Percentiles rank a stretch among this genome's conserved stretches.
Evolutionary conservation across 2,113 vertebrate species (phyloP).

Genomic region (Plecotus auritus): DNA sequence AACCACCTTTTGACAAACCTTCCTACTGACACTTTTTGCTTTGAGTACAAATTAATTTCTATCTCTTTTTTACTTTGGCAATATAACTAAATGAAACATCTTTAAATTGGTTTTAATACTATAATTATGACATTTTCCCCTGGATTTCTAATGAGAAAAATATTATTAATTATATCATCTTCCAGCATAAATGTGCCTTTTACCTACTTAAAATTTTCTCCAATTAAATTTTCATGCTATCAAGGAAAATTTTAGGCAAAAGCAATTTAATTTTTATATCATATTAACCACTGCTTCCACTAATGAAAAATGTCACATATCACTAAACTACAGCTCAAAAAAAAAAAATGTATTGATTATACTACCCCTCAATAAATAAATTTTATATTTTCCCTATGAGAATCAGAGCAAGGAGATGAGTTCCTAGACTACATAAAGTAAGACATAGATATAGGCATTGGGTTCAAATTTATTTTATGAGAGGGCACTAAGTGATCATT

Average conservation of each 20-base stretch:
- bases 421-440: background rate
- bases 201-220: background rate
- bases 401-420: background rate
- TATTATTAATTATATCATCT: slow-evolving; percentile 14
- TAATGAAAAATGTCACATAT: slow-evolving; percentile 1
- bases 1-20: slow-evolving; percentile 11
- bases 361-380: background rate
- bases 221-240: slow-evolving; percentile 23
- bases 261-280: slow-evolving; percentile 17
- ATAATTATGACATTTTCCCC: background rate
- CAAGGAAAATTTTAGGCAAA: background rate
- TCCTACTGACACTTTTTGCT: slow-evolving; percentile 22
- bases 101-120: slow-evolving; percentile 43
- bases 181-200: slow-evolving; percentile 32
- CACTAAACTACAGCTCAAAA: background rate
- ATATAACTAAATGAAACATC: background rate
- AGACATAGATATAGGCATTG: background rate
- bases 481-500: background rate
- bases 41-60: slow-evolving; percentile 62
- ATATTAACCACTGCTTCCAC: background rate
- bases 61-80: slow-evolving; percentile 7
- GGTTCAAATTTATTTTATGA: background rate
- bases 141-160: slow-evolving; percentile 6
- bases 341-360: background rate
- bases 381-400: background rate